Conservation (phyloP, 2,113 vertebrate species). For the Microtus montanus region DNA sequence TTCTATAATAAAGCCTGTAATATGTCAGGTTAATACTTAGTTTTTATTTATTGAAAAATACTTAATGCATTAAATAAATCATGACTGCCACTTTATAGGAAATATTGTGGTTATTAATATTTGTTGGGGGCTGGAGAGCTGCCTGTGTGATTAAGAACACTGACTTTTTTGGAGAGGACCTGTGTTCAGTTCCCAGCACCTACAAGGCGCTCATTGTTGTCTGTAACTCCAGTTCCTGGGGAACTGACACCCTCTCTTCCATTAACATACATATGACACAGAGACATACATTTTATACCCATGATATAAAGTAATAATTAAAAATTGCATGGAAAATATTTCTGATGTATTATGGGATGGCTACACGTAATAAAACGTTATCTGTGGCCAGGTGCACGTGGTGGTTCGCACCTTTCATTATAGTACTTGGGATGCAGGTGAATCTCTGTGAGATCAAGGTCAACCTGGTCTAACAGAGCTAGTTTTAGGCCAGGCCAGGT, state of each 20-base stretch:
- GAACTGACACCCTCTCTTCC: background rate
- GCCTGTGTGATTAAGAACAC: background rate
- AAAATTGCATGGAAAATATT: background rate
- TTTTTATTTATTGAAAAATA: background rate
- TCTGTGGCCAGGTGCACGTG: background rate
- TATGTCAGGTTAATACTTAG: background rate
- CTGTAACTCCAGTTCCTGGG: background rate
- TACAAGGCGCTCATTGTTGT: background rate
- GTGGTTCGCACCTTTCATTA: too few relatives aligned
- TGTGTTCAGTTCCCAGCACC: background rate
- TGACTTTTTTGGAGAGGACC: background rate
- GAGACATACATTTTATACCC: background rate
- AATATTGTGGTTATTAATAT: background rate
- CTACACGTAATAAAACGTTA: background rate
- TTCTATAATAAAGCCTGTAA: background rate
- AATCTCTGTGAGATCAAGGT: too few relatives aligned
- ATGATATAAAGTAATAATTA: background rate
- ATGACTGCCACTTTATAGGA: slow-evolving; percentile 13
- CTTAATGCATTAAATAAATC: slow-evolving; percentile 17
- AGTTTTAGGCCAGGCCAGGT: too few relatives aligned
- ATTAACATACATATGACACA: background rate
- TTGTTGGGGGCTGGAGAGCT: background rate
- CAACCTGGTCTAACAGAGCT: too few relatives aligned
- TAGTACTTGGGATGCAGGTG: too few relatives aligned
- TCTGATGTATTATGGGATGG: background rate